Conservation (phyloP, 2,113 vertebrate species). For the Ceyx margarethae region DNA sequence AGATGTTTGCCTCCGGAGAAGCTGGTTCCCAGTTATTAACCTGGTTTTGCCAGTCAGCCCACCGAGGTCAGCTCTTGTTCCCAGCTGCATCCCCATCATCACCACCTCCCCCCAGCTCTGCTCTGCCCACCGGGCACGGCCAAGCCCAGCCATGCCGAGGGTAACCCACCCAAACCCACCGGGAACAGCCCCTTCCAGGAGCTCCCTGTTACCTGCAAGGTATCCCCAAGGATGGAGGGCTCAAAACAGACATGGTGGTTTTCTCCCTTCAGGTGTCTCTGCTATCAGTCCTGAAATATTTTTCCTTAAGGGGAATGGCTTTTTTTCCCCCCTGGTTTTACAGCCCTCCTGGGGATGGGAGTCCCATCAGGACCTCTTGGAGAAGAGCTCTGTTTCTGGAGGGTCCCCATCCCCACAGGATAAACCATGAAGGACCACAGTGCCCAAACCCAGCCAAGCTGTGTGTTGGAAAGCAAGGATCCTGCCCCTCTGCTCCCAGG, state of each 20-base stretch:
- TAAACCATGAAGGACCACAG: background rate
- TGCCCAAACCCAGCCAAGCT: background rate
- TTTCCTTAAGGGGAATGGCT: background rate
- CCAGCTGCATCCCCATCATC: background rate
- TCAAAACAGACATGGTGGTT: background rate
- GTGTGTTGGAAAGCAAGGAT: background rate
- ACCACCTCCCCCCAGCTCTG: background rate
- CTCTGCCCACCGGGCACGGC: background rate
- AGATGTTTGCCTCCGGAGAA: conserved; percentile 45
- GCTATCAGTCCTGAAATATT: background rate
- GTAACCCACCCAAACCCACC: background rate
- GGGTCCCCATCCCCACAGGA: background rate
- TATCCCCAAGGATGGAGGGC: background rate
- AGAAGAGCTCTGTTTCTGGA: background rate
- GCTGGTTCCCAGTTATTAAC: conserved; percentile 47
- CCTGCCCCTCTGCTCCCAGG: background rate
- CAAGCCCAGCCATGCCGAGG: background rate
- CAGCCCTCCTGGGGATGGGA: background rate
- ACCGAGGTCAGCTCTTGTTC: background rate
- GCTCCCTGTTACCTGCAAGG: background rate
- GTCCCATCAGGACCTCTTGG: background rate
- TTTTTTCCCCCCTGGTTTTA: background rate
- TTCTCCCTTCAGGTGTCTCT: background rate
- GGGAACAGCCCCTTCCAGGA: background rate
- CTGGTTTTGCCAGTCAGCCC: background rate